phyloP scores from a whole-genome alignment of 1,140 invertebrate genomes.

The Venustaconcha ellipsiformis region DNA sequence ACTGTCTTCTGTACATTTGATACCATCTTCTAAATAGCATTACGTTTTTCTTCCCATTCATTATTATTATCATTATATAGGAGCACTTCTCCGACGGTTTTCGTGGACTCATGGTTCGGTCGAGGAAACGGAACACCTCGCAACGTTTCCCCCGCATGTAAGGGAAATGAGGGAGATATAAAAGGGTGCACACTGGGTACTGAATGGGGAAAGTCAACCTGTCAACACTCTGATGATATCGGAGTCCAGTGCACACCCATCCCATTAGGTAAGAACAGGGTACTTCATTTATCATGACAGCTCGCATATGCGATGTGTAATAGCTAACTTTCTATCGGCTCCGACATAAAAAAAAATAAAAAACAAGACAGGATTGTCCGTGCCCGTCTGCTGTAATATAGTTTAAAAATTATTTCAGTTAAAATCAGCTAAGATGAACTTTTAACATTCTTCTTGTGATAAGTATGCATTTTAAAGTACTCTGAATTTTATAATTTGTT shows the following conservation, averaged over 20 bases:
- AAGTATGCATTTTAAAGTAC: no score
- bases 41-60: not conserved
- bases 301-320: no score
- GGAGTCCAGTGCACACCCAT: constrained; percentile 7
- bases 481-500: no score
- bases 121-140: not conserved
- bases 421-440: no score
- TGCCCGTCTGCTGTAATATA: no score
- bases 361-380: no score
- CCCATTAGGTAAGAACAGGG: no score
- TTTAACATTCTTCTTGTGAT: no score
- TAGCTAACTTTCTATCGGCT: no score
- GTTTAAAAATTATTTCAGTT: no score
- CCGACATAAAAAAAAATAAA: no score
- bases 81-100: constrained; percentile 3
- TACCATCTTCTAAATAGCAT: not conserved
- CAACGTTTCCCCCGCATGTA: constrained; percentile 3
- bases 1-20: not conserved
- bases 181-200: constrained; percentile 5
- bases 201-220: not conserved
- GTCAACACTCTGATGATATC: not conserved
- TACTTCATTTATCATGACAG: no score
- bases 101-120: constrained; percentile 1
- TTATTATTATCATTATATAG: not conserved
- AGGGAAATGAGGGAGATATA: constrained; percentile 8